phyloP scores from a whole-genome alignment of 2,797 vertebrate genomes.

The Xiphophorus birchmanni region DNA sequence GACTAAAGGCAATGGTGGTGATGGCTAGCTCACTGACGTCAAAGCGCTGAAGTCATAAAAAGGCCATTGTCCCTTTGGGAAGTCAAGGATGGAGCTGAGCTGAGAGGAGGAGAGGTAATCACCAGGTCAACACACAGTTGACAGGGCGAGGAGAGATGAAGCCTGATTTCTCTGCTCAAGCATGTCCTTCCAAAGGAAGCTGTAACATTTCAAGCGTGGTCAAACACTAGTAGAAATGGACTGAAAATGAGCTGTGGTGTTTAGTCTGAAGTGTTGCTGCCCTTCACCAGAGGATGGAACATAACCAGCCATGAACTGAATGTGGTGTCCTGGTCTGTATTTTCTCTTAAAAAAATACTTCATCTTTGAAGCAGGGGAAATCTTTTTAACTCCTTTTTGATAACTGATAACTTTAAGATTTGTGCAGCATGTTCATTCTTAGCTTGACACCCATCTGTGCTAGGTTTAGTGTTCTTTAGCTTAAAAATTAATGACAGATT shows the following conservation, averaged over 20 bases:
- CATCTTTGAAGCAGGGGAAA: neutral
- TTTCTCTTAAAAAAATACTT: neutral
- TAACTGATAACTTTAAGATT: too few species aligned
- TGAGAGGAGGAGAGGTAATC: slow-evolving; percentile 29
- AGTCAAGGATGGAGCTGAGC: slow-evolving; percentile 13
- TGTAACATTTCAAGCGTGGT: slow-evolving; percentile 30
- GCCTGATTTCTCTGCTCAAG: slow-evolving; percentile 40
- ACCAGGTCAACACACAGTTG: slow-evolving; percentile 25
- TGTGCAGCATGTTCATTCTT: neutral
- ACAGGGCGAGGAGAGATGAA: slow-evolving; percentile 35
- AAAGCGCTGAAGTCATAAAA: slow-evolving; percentile 26
- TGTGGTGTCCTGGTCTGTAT: neutral
- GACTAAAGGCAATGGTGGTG: slow-evolving; percentile 10
- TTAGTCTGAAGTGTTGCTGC: slow-evolving; percentile 8
- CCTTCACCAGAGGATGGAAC: neutral
- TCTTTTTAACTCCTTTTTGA: neutral
- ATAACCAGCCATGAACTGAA: neutral
- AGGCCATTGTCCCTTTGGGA: slow-evolving; percentile 19
- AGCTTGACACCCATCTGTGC: neutral
- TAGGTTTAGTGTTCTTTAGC: neutral
- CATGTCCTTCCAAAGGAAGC: slow-evolving; percentile 30
- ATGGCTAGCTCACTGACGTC: slow-evolving; percentile 42
- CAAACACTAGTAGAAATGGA: slow-evolving; percentile 16
- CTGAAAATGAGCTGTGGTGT: slow-evolving; percentile 16
- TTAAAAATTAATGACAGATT: neutral